Conservation (phyloP, 2,888 invertebrate species). For the Tuta absoluta region DNA sequence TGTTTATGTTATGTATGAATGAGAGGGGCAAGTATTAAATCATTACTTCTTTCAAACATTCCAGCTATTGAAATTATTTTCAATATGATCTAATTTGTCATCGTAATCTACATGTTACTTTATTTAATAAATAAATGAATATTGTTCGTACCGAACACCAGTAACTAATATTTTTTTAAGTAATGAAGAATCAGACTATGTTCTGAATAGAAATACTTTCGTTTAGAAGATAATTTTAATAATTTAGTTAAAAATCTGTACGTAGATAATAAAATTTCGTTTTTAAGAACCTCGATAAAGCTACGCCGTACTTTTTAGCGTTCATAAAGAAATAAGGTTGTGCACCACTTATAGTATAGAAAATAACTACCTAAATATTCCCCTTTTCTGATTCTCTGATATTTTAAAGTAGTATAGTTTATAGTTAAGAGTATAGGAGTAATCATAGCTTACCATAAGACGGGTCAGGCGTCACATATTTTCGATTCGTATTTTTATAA, state of each 20-base stretch:
- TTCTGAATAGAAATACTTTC: neutral
- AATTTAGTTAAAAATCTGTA: neutral
- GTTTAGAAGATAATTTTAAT: neutral
- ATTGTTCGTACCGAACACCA: conserved; percentile 5
- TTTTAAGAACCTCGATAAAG: conserved; percentile 65
- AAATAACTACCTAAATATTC: conserved; percentile 74
- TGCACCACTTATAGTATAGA: conserved; percentile 79
- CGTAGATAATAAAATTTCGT: conserved; percentile 46
- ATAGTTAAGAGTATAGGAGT: conserved; percentile 73
- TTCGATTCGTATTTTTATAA: conserved; percentile 82
- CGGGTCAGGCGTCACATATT: conserved; percentile 77
- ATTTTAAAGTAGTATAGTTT: conserved; percentile 78
- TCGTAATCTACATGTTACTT: neutral
- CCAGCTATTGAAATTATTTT: conserved; percentile 28
- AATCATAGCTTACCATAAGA: conserved; percentile 77
- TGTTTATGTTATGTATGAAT: neutral
- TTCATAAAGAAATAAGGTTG: conserved; percentile 81
- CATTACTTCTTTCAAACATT: conserved; percentile 27
- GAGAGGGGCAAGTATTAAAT: conserved; percentile 12
- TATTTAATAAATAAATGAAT: neutral
- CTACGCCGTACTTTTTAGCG: conserved; percentile 77
- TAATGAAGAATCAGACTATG: neutral
- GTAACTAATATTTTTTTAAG: conserved; percentile 3
- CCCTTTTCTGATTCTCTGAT: conserved; percentile 81
- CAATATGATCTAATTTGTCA: conserved; percentile 25